phyloP scores from a whole-genome alignment of 92 coral and sea anemone genomes.

The Porites evermanni region DNA sequence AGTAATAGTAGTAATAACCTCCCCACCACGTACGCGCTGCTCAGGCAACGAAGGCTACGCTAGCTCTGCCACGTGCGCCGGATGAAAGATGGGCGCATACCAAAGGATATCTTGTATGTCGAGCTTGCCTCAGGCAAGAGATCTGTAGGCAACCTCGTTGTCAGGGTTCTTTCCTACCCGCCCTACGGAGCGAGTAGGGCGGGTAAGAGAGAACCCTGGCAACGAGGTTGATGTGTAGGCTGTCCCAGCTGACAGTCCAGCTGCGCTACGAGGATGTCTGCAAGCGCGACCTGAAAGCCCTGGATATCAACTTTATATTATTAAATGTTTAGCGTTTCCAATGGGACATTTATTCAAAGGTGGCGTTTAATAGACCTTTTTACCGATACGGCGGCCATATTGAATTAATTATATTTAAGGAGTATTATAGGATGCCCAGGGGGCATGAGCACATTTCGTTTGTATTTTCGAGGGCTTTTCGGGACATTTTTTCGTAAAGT shows the following conservation, averaged over 20 bases:
- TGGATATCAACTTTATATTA: not conserved
- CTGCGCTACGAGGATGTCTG: conserved; percentile 1
- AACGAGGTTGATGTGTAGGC: not conserved
- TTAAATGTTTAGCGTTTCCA: too few species aligned
- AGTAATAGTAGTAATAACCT: not conserved
- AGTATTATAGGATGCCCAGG: too few species aligned
- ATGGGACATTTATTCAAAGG: too few species aligned
- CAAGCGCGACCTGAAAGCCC: conserved; percentile 5
- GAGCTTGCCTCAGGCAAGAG: conserved; percentile 9
- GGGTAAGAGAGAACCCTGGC: too few species aligned
- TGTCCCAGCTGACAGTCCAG: not conserved
- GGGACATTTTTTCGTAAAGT: too few species aligned
- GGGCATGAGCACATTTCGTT: too few species aligned
- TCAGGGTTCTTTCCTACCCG: too few species aligned
- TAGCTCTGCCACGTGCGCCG: conserved; percentile 61
- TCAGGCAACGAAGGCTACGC: conserved; percentile 54
- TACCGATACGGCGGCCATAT: too few species aligned
- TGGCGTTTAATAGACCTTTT: too few species aligned
- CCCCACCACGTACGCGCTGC: conserved; percentile 55
- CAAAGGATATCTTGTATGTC: conserved; percentile 44
- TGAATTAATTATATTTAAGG: too few species aligned
- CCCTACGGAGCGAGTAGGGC: too few species aligned
- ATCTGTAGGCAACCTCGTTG: not conserved
- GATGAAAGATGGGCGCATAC: conserved; percentile 49
- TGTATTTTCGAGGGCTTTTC: too few species aligned